Base-by-base conservation (phyloP, 2,888 invertebrate genomes). In the Eumacrocentrus americanus region DNA sequence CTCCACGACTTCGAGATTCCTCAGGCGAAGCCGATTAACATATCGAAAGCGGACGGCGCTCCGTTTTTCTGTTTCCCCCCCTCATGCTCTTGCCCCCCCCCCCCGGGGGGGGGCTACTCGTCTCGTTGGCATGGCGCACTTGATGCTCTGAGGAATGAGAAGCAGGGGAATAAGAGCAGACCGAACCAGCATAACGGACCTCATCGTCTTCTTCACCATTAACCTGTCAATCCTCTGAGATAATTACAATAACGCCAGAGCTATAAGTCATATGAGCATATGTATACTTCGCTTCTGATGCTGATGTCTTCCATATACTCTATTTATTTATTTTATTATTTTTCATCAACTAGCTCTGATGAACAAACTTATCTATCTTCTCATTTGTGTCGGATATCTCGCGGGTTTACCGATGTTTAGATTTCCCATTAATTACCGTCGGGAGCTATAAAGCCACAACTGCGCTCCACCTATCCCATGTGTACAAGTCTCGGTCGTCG, bases 191-290 rank as follows among this genome's bases (percentile, higher is more conserved):
- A 22, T 51, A 35, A 20, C 35, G 34, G 7, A 38, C 35, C 50
- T 48, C 40, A 48, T 53, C 48, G 62, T 61, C 62, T 20, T 23
- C 18, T 38, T 35, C 22, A 12, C 59, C 63, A 68, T 67, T 68
- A 66, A 68, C 65, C 66, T 67, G 69, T 67, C 69, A 67, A 66
- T 69, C 66, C 37, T 22, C 64, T 58, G 50, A 50, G 62, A 63
- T 69, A 66, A 68, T 67, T 67, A 65, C 64, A 65, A 66, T 66
- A 65, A 67, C 62, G 64, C 54, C 60, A n/a, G n/a, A n/a, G n/a
- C n/a, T n/a, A n/a, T n/a, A n/a, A n/a, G n/a, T n/a, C n/a, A 22
- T 58, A 51, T 34, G 11, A 35, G 20, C 29, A 34, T 46, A 14
- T 48, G 20, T 47, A 34, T n/a, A n/a, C n/a, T n/a, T n/a, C n/a